Percentiles rank a stretch among this genome's conserved stretches.
These are phyloP conservation scores for Corythucha ciliata DNA, from an alignment of 2,888 invertebrate genomes.

Conservation along the genomic window DNA sequence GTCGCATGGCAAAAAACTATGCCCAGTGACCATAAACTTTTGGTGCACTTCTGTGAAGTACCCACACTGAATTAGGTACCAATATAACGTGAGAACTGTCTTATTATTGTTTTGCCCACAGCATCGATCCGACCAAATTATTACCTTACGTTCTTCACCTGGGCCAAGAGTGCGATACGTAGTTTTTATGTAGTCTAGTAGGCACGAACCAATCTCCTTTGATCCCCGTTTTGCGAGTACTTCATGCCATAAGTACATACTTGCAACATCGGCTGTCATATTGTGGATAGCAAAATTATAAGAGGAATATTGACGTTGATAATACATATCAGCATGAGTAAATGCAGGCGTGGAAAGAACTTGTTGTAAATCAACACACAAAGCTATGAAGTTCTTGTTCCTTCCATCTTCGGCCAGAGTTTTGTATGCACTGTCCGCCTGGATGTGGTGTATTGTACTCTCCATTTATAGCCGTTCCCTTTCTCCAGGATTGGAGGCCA, in stretches of 20 bases:
- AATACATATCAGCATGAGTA: slow-evolving; percentile 19
- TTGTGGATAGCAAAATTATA: slow-evolving; percentile 24
- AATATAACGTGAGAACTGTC: slow-evolving; percentile 26
- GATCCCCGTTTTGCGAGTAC: slow-evolving; percentile 23
- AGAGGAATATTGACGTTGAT: slow-evolving; percentile 19
- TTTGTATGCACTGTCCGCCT: slow-evolving; percentile 1
- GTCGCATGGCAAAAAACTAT: slow-evolving; percentile 33
- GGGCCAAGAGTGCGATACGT: slow-evolving; percentile 16
- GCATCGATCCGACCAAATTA: slow-evolving; percentile 34
- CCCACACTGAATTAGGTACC: slow-evolving; percentile 1
- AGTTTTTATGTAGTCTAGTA: slow-evolving; percentile 16
- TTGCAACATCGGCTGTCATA: slow-evolving; percentile 13
- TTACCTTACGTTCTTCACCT: slow-evolving; percentile 29
- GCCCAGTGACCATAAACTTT: slow-evolving; percentile 33
- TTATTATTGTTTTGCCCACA: slow-evolving; percentile 35
- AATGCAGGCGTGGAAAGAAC: slow-evolving; percentile 20
- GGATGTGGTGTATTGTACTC: neutral
- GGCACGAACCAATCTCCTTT: slow-evolving; percentile 23
- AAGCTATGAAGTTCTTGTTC: slow-evolving; percentile 1
- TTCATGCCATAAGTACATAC: slow-evolving; percentile 26
- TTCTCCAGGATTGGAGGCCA: slow-evolving; percentile 9
- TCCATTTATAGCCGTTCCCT: neutral
- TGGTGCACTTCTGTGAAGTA: slow-evolving; percentile 33
- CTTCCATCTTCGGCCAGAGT: slow-evolving; percentile 1
- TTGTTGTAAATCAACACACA: slow-evolving; percentile 24